Evolutionary conservation across 2,113 vertebrate species (phyloP).

Genomic region (Onychostoma macrolepis): DNA sequence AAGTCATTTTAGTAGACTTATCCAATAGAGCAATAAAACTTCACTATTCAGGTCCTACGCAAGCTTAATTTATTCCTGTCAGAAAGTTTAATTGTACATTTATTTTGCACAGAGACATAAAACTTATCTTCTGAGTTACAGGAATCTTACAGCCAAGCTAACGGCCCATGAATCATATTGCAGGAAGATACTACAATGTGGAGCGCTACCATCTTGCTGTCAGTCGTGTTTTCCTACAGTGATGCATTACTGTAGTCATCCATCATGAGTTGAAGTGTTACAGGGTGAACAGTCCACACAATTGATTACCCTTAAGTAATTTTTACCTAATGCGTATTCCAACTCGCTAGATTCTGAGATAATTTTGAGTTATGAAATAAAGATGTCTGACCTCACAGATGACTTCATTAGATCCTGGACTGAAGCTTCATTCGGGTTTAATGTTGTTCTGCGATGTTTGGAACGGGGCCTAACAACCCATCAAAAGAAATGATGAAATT

Average conservation of each 20-base stretch:
- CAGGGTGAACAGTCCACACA: neutral
- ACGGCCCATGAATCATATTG: slow-evolving; percentile 9
- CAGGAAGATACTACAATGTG: neutral
- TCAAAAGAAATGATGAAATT: slow-evolving; percentile 45
- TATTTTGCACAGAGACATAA: slow-evolving; percentile 45
- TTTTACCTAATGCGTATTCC: neutral
- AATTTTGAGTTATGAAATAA: neutral
- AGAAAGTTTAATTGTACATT: slow-evolving; percentile 49
- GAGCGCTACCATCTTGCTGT: neutral
- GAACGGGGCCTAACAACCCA: slow-evolving; percentile 41
- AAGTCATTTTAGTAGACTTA: slow-evolving; percentile 59
- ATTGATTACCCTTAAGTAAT: neutral
- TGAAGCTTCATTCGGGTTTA: slow-evolving; percentile 16
- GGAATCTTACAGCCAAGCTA: slow-evolving; percentile 32
- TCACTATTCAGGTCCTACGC: slow-evolving; percentile 51
- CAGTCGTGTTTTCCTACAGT: slow-evolving; percentile 2
- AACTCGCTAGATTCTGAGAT: slow-evolving; percentile 8
- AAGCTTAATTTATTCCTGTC: slow-evolving; percentile 49
- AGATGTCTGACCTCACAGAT: neutral
- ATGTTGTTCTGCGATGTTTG: slow-evolving; percentile 28
- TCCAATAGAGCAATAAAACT: slow-evolving; percentile 59
- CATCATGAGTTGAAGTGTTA: neutral
- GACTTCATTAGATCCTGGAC: slow-evolving; percentile 20
- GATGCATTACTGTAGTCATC: neutral
- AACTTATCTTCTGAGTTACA: slow-evolving; percentile 39